Conservation (phyloP, 2,797 vertebrate genomes). For the Smutsia gigantea region DNA sequence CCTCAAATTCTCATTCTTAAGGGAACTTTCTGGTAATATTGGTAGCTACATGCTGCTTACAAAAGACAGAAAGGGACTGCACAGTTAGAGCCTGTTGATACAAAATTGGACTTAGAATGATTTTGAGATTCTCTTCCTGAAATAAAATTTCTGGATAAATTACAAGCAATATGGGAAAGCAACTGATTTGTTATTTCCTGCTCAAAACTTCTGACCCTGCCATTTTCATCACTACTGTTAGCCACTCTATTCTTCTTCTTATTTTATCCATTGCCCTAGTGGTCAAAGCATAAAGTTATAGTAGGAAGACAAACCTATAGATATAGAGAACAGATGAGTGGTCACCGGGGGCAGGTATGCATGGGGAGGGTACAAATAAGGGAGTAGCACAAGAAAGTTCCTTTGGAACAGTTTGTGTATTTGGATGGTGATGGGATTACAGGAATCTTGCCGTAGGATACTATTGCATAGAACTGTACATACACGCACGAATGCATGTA, state of each 20-base stretch:
- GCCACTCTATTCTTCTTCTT: neutral
- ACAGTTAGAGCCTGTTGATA: neutral
- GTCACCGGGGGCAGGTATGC: neutral
- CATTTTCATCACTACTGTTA: neutral
- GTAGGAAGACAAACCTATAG: neutral
- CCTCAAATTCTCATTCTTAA: slow-evolving; percentile 46
- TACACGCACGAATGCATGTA: neutral
- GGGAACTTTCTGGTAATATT: slow-evolving; percentile 7
- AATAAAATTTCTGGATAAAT: slow-evolving; percentile 41
- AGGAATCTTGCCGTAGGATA: neutral
- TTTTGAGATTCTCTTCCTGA: neutral
- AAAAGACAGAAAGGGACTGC: neutral
- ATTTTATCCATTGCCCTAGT: slow-evolving; percentile 15
- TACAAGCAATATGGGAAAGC: neutral
- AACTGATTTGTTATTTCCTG: neutral
- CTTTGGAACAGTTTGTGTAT: neutral
- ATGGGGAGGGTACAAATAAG: neutral
- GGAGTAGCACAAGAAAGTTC: neutral
- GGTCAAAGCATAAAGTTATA: slow-evolving; percentile 1
- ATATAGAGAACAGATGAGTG: neutral
- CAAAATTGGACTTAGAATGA: neutral
- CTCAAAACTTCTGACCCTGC: slow-evolving; percentile 5
- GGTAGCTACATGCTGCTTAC: neutral
- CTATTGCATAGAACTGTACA: neutral
- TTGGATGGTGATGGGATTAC: neutral